Conservation (phyloP, 2,888 invertebrate genomes). For the Elysia crispata region DNA sequence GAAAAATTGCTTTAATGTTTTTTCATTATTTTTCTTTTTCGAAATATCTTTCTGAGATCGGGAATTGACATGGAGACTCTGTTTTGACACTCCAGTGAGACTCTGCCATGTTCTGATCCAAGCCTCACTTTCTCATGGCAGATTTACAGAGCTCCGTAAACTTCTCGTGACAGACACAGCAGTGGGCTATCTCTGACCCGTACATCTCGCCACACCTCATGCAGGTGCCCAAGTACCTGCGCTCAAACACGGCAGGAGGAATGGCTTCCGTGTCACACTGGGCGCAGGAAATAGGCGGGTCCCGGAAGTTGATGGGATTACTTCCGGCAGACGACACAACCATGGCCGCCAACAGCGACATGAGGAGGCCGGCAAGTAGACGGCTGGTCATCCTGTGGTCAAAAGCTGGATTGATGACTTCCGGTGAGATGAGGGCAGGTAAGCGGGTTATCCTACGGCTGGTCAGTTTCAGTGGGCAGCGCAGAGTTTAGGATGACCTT, state of each 20-base stretch:
- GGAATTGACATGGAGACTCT: too few relatives aligned
- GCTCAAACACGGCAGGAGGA: constrained; percentile 22
- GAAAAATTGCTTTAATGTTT: too few relatives aligned
- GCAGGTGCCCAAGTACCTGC: constrained; percentile 40
- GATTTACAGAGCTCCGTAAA: not conserved
- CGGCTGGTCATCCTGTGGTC: not conserved
- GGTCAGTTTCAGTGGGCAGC: too few relatives aligned
- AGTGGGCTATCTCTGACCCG: constrained; percentile 40
- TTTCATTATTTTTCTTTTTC: too few relatives aligned
- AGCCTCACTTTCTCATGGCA: not conserved
- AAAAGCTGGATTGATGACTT: too few relatives aligned
- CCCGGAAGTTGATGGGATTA: not conserved
- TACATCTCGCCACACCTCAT: constrained; percentile 41
- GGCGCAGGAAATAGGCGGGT: not conserved
- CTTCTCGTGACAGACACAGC: constrained; percentile 41
- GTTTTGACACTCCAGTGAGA: too few relatives aligned
- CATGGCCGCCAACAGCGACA: not conserved
- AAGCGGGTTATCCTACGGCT: too few relatives aligned
- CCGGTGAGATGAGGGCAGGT: too few relatives aligned
- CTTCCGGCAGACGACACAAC: not conserved
- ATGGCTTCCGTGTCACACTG: constrained; percentile 28
- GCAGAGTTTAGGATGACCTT: too few relatives aligned
- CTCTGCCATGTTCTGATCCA: too few relatives aligned
- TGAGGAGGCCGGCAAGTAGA: not conserved
- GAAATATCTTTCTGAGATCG: too few relatives aligned